These are phyloP conservation scores for Rallus limicola DNA, from an alignment of 2,113 vertebrate species.

Conservation along the genomic window DNA sequence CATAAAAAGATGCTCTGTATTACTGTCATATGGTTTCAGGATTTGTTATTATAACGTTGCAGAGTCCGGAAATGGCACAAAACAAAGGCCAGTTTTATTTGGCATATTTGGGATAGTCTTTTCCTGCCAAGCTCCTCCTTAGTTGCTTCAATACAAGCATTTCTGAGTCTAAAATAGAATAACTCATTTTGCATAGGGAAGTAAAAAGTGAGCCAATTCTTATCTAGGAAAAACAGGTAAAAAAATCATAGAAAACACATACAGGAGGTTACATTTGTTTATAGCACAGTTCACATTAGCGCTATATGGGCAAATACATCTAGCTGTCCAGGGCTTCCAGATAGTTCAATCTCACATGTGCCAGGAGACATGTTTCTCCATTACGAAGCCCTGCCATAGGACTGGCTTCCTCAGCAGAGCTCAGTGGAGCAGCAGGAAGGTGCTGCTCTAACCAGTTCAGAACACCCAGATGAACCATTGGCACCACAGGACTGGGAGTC, in stretches of 20 bases:
- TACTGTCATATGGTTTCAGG: constrained; percentile 59
- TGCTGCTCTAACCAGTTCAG: background rate
- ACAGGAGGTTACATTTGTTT: background rate
- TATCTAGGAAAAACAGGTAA: background rate
- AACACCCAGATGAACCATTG: background rate
- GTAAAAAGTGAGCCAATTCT: background rate
- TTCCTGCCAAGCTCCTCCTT: constrained; percentile 46
- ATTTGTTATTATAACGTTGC: constrained; percentile 46
- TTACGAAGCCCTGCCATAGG: background rate
- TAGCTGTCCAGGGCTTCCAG: background rate
- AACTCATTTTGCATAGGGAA: background rate
- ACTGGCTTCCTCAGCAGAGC: background rate
- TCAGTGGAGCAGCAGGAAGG: background rate
- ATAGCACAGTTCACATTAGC: background rate
- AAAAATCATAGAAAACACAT: background rate
- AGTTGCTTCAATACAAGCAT: background rate
- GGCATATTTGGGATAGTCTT: constrained; percentile 43
- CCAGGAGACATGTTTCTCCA: background rate
- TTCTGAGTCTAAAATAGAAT: constrained; percentile 43
- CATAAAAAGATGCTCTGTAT: constrained; percentile 56
- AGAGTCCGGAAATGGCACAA: constrained; percentile 55
- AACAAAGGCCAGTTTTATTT: constrained; percentile 64
- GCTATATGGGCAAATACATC: background rate
- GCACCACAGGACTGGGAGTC: background rate
- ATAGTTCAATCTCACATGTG: background rate